Base-by-base conservation (phyloP, 2,797 vertebrate species). In the Oreochromis grahami region DNA sequence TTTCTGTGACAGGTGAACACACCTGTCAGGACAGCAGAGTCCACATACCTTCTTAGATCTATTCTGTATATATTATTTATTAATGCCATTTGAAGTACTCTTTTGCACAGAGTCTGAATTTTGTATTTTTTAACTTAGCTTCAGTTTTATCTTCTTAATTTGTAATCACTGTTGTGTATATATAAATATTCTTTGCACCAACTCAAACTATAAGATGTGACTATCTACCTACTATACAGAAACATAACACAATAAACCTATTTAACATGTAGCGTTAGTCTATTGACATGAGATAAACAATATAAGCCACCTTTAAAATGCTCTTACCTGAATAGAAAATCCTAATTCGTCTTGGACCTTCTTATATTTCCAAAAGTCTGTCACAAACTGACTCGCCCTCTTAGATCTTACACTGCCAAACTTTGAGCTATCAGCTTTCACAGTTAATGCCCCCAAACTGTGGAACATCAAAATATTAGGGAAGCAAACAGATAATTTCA, bases 271-370 rank as follows among this genome's bases (percentile, higher is more conserved):
- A 38, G 17, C 3, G 2, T 65, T 65, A 41, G 34, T 41, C 36
- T 68, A 3, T 41, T 13, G n/a, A 41, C 36, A 6, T 68, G 0
- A 41, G 0, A 0, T 68, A 65, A 38, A 38, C 60, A 2, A 65
- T 38, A 65, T 65, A 45, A 17, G 38, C 21, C 0, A 0, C 1
- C 8, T 70, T 70, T 43, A 7, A 43, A 43, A 43, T 43, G 0
- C 13, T 68, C 21, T 43, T 68, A 26, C 0, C 14, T 0, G 0
- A 41, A 13, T 4, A 24, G n/a, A 68, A 43, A 68, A 24, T 68
- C 38, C 38, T 68, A 8, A 68, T 24, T 43, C 15, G 21, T 43
- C 8, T 43, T 41, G 2, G 21, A 43, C 38, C 13, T 15, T 41
- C 5, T 68, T 24, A 43, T 68, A 68, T 24, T 68, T 68, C 5